phyloP scores from a whole-genome alignment of 2,113 vertebrate genomes.

The Acinonyx jubatus region DNA sequence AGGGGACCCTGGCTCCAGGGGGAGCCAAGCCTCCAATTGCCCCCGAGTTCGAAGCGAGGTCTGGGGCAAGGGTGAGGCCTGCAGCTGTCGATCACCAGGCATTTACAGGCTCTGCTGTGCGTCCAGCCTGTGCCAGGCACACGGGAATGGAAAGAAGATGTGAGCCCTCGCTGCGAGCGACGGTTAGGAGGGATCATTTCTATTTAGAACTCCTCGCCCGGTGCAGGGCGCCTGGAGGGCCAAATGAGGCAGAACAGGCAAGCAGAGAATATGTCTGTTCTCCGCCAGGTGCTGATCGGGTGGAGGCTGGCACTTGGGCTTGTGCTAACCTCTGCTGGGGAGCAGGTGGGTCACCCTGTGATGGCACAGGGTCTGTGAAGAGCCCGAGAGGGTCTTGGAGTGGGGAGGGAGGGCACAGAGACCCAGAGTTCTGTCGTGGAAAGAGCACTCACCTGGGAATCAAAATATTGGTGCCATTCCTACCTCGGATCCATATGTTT shows the following conservation, averaged over 20 bases:
- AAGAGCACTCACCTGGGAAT: neutral
- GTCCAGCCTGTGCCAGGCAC: neutral
- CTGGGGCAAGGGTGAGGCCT: neutral
- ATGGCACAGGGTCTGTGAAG: neutral
- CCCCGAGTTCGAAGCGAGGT: neutral
- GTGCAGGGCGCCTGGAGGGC: fast-evolving
- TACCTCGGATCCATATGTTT: neutral
- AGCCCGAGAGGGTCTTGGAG: neutral
- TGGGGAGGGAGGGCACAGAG: neutral
- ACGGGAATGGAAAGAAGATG: neutral
- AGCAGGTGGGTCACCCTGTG: fast-evolving
- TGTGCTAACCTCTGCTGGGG: neutral
- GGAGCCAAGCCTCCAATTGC: neutral
- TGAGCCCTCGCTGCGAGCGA: neutral
- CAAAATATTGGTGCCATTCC: fast-evolving
- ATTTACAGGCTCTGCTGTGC: neutral
- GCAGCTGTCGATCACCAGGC: neutral
- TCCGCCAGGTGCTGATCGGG: fast-evolving
- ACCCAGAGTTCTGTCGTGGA: neutral
- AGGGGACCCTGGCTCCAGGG: neutral
- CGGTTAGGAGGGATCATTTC: neutral
- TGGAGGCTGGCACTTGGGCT: neutral
- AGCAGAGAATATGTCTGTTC: neutral
- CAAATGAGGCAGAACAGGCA: neutral
- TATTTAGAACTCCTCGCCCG: neutral